Percentiles rank a stretch among this genome's conserved stretches.
phyloP scores from a whole-genome alignment of 30 jellyfish, hydroid and myxozoan genomes.

The Cassiopea xamachana region DNA sequence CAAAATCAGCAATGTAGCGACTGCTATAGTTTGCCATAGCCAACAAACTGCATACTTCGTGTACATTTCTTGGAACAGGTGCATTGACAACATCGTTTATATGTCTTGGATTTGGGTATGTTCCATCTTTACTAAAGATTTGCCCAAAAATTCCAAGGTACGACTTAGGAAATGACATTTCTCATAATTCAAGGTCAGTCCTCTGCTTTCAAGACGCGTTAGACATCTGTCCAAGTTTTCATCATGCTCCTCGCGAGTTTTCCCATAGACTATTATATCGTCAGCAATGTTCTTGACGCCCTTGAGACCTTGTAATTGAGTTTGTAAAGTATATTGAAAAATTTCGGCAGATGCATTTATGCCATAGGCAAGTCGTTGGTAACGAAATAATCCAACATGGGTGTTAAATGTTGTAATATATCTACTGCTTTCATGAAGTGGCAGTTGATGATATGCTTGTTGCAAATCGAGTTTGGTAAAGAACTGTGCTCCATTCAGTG shows the following conservation, averaged over 20 bases:
- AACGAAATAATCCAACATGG: slow-evolving; percentile 24
- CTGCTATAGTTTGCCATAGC: background rate
- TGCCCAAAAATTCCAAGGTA: slow-evolving; percentile 44
- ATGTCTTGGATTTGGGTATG: background rate
- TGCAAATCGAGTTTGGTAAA: slow-evolving; percentile 66
- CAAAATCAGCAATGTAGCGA: background rate
- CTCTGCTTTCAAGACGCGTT: slow-evolving; percentile 1
- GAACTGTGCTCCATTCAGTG: slow-evolving; percentile 35
- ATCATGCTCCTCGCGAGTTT: slow-evolving; percentile 39
- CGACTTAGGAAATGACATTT: slow-evolving; percentile 50
- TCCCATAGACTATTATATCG: background rate
- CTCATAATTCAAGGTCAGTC: slow-evolving; percentile 21
- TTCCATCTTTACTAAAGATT: background rate
- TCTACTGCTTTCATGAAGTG: slow-evolving; percentile 17
- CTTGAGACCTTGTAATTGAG: background rate
- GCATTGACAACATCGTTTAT: background rate
- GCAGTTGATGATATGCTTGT: background rate
- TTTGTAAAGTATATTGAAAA: slow-evolving; percentile 45
- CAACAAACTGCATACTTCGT: background rate
- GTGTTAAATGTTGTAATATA: slow-evolving; percentile 47
- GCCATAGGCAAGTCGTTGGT: slow-evolving; percentile 44
- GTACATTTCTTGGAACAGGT: background rate
- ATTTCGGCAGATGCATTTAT: slow-evolving; percentile 56
- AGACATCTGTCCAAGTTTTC: background rate
- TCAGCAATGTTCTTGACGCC: background rate